Evolutionary conservation across 2,888 invertebrate species (phyloP), one percentile per base, ranked within the genome.

Genomic region (Ichneumoninae sp.): DNA sequence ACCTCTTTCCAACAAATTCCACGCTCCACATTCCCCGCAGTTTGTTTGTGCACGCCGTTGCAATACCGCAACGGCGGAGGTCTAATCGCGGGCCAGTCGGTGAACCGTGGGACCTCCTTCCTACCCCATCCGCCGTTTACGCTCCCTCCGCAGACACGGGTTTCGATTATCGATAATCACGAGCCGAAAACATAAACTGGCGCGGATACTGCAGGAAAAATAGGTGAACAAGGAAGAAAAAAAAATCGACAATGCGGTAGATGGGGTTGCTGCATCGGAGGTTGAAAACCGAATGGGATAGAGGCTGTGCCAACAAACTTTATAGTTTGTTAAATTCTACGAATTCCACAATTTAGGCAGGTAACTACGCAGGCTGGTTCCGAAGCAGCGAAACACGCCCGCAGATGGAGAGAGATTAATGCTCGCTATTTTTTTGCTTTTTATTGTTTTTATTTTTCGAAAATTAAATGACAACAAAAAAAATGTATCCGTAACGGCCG

Each of bases 151-250:
- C 80, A 82, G 82, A 82, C 85, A 76, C 75, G 76, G 76, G 80
- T 85, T 85, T 85, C 85, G 85, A 85, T 85, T 85, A 85, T 80
- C 85, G 85, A 85, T 85, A 85, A 85, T 85, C 80, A 85, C 82
- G 54, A 80, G 71, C 68, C 65, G 54, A 71, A 80, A 79, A 79
- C 70, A 79, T 62, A 79, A 71, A 52, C 60, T 60, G 36, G 68
- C 68, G 40, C 16, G 40, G 69, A n/a, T 30, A 62, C 80, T 70
- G 62, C 54, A 19, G 62, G 36, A 78, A 78, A 70, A 52, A 80
- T 66, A 76, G 65, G 36, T 65, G 36, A 78, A 50, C 60, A 52
- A 47, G 19, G 62, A 22, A 13, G 13, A 70, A 71, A 71, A 68
- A 66, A 72, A 77, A 79, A 54, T n/a, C 66, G 6, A 52, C 22